phyloP scores from a whole-genome alignment of 2,797 vertebrate genomes.

The Lepilemur ruficaudatus region DNA sequence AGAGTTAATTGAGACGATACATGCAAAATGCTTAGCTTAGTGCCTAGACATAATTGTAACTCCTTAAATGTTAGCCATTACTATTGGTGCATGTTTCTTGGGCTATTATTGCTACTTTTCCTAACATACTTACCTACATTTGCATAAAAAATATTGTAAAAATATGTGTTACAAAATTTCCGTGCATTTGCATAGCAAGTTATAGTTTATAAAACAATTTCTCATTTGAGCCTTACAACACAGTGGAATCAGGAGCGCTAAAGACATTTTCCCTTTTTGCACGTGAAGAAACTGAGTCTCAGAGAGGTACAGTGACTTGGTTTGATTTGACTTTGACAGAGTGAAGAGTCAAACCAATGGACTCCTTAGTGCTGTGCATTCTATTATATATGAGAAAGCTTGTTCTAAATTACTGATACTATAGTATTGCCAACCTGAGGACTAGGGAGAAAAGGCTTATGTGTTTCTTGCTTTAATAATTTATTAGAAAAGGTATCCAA shows the following conservation, averaged over 20 bases:
- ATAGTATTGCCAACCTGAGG: background rate
- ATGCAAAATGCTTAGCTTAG: background rate
- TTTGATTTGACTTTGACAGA: background rate
- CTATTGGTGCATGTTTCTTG: background rate
- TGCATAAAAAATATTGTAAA: constrained; percentile 31
- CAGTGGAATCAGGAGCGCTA: background rate
- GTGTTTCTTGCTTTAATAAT: background rate
- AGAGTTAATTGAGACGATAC: background rate
- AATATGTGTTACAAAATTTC: background rate
- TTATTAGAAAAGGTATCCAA: constrained; percentile 17
- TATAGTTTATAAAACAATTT: background rate
- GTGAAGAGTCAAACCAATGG: background rate
- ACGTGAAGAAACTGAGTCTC: background rate
- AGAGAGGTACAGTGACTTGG: background rate
- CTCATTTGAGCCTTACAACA: background rate
- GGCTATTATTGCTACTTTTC: background rate
- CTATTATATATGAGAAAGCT: background rate
- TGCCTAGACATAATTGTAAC: background rate
- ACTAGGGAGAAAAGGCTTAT: background rate
- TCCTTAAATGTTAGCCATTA: background rate
- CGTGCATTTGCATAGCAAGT: background rate
- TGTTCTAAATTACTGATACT: background rate
- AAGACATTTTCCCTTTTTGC: background rate
- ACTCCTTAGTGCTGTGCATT: background rate
- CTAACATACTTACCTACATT: background rate